A percentile compares a stretch with the other conserved stretches of the same genome.
Conservation (phyloP, 2,113 vertebrate species). For the Oryzias curvinotus region DNA sequence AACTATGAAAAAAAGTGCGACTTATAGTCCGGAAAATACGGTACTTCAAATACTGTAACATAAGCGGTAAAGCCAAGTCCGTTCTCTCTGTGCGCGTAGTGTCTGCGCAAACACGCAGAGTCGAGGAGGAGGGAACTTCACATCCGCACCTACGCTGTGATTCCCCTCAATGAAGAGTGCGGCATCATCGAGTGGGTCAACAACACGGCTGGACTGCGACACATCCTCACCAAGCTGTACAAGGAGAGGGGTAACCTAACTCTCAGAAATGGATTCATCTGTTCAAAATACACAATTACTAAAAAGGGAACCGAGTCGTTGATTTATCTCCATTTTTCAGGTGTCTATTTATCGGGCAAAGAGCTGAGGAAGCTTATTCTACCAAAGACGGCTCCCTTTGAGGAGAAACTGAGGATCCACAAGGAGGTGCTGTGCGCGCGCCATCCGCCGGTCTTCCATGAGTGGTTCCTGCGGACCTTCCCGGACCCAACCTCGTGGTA, state of each 20-base stretch:
- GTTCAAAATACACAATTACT: no score
- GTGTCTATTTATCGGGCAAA: conserved; percentile 90
- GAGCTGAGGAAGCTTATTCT: conserved; percentile 92
- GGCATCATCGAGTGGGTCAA: conserved; percentile 99
- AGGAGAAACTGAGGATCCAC: conserved; percentile 91
- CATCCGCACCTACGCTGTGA: conserved; percentile 95
- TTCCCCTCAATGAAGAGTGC: conserved; percentile 96
- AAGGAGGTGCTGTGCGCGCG: conserved; percentile 90
- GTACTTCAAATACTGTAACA: no score
- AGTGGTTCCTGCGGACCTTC: conserved; percentile 96
- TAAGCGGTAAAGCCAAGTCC: not conserved
- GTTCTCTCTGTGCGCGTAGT: conserved; percentile 69
- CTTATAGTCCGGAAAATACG: no score
- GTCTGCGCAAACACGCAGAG: conserved; percentile 95
- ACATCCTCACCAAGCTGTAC: conserved; percentile 95
- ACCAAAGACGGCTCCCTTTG: conserved; percentile 85
- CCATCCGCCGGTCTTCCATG: conserved; percentile 91
- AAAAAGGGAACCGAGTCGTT: not conserved
- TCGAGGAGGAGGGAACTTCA: conserved; percentile 92
- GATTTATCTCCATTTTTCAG: conserved; percentile 71
- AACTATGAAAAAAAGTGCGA: no score
- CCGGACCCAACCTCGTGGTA: conserved; percentile 98
- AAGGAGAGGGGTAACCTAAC: conserved; percentile 88
- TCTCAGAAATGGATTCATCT: no score
- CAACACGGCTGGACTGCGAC: conserved; percentile 92